phyloP scores from a whole-genome alignment of 2,113 vertebrate species.

The Poeciliopsis prolifica region DNA sequence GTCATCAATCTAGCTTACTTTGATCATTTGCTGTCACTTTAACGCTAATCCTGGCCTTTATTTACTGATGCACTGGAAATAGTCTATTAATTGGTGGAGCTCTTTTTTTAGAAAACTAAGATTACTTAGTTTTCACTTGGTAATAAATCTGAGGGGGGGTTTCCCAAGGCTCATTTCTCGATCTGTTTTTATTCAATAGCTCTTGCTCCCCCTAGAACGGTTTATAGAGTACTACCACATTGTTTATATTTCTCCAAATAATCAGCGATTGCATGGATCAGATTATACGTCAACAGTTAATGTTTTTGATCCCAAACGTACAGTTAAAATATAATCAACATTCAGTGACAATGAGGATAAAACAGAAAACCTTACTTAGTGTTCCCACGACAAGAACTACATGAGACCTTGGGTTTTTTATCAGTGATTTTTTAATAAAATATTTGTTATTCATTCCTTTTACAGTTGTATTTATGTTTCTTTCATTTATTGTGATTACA shows the following conservation, averaged over 20 bases:
- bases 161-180: not conserved
- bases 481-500: not conserved
- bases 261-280: not conserved
- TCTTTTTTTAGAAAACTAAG: not conserved
- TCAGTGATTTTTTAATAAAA: no score
- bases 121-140: not conserved
- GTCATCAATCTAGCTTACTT: constrained; percentile 4
- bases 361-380: not conserved
- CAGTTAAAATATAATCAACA: not conserved
- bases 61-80: not conserved
- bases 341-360: not conserved
- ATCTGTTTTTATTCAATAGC: not conserved
- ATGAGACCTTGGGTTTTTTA: not conserved
- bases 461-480: no score
- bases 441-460: no score
- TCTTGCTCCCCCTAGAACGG: not conserved
- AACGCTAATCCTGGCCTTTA: not conserved
- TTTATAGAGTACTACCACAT: not conserved
- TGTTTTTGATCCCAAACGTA: not conserved
- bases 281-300: not conserved
- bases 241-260: not conserved
- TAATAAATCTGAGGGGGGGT: not conserved
- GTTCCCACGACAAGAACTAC: not conserved
- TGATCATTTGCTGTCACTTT: constrained; percentile 1
- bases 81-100: not conserved